Percentiles rank a stretch among this genome's conserved stretches.
These are phyloP conservation scores for Garra rufa DNA, from an alignment of 2,113 vertebrate species.

Conservation along the genomic window DNA sequence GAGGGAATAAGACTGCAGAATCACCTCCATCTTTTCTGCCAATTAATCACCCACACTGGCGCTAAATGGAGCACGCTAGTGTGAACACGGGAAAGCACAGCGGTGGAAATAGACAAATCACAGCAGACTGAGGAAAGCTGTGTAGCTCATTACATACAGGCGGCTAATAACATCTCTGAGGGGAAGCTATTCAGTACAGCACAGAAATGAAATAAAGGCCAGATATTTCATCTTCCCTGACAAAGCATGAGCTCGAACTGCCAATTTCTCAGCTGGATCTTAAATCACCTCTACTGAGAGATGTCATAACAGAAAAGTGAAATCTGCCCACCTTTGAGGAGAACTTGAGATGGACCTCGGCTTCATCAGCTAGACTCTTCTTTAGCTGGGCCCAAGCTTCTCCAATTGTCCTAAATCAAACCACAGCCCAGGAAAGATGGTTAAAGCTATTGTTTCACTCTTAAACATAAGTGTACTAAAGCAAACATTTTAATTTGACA, in stretches of 20 bases:
- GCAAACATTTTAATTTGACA: not conserved
- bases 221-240: not conserved
- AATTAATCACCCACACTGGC: slow-evolving; percentile 17
- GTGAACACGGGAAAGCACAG: slow-evolving; percentile 8
- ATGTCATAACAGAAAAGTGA: not conserved
- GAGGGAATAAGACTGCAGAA: not conserved
- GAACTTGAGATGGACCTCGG: slow-evolving; percentile 98
- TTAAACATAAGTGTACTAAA: too few relatives aligned
- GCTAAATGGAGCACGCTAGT: slow-evolving; percentile 22
- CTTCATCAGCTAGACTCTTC: slow-evolving; percentile 95
- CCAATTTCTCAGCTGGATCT: not conserved
- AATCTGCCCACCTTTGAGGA: slow-evolving; percentile 87
- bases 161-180: slow-evolving; percentile 17
- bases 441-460: slow-evolving; percentile 26
- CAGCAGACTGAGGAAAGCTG: slow-evolving; percentile 11
- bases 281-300: not conserved
- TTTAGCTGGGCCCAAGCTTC: slow-evolving; percentile 96
- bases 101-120: slow-evolving; percentile 1
- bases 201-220: slow-evolving; percentile 16
- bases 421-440: slow-evolving; percentile 10
- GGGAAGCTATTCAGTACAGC: not conserved
- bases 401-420: slow-evolving; percentile 84
- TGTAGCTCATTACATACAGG: slow-evolving; percentile 25
- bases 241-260: not conserved
- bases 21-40: not conserved